Conservation (phyloP, 2,113 vertebrate genomes). For the Ictalurus punctatus region DNA sequence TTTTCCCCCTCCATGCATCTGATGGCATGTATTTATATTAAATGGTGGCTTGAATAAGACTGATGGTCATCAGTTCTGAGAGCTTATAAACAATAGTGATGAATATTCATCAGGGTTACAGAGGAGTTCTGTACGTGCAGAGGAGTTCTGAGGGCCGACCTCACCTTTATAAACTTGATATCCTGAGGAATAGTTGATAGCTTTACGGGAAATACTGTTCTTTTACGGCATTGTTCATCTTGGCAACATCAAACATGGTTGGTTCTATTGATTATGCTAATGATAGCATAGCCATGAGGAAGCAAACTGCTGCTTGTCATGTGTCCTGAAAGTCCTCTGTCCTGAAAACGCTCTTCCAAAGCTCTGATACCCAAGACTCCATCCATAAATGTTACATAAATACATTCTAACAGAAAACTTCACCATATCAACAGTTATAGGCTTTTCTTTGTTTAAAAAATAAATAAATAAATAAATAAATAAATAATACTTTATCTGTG, state of each 20-base stretch:
- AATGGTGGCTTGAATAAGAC: slow-evolving; percentile 12
- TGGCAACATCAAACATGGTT: not conserved
- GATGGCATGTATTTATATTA: slow-evolving; percentile 25
- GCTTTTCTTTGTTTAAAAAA: no score
- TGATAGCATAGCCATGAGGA: not conserved
- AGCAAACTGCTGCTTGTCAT: not conserved
- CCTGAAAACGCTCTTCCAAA: not conserved
- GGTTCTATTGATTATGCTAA: not conserved
- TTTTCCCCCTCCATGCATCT: slow-evolving; percentile 21
- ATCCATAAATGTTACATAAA: not conserved
- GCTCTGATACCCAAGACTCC: not conserved
- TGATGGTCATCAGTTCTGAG: not conserved
- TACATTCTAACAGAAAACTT: not conserved
- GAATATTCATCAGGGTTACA: slow-evolving; percentile 10
- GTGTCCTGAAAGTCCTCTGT: not conserved
- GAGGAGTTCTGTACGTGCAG: not conserved
- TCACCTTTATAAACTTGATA: not conserved
- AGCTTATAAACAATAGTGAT: not conserved
- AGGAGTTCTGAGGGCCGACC: not conserved
- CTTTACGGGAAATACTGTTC: not conserved
- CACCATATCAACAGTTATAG: not conserved
- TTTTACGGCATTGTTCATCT: not conserved
- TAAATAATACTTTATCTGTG: no score
- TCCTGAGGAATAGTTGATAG: not conserved
- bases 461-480: no score